These are phyloP conservation scores for Lycopodina hypogea DNA, from an alignment of 37 sponge, comb jelly and placozoan genomes.

Conservation along the genomic window DNA sequence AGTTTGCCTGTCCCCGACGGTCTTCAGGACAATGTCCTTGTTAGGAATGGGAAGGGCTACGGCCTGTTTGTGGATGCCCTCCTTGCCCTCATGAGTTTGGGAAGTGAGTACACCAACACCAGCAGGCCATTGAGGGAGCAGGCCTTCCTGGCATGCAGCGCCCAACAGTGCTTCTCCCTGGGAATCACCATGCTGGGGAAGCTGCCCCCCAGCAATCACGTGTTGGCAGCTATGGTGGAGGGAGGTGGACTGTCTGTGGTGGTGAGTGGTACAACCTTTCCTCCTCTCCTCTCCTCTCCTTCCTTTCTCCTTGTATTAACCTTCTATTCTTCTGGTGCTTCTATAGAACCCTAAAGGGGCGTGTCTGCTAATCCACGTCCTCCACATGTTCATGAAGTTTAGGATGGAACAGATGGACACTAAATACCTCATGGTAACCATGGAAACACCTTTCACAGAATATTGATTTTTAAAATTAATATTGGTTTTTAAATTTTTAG, in stretches of 20 bases:
- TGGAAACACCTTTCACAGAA: no score
- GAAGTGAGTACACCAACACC: slow-evolving; percentile 21
- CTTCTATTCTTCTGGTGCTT: background rate
- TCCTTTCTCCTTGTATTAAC: background rate
- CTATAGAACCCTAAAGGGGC: slow-evolving; percentile 22
- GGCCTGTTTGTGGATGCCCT: slow-evolving; percentile 24
- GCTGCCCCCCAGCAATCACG: slow-evolving; percentile 53
- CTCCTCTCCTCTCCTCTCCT: background rate
- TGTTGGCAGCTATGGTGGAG: slow-evolving; percentile 41
- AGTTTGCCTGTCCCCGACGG: background rate
- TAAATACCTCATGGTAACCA: slow-evolving; percentile 31
- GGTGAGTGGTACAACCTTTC: background rate
- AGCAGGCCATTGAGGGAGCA: slow-evolving; percentile 4
- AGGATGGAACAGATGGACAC: slow-evolving; percentile 47
- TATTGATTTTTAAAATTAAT: no score
- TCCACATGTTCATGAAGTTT: slow-evolving; percentile 26
- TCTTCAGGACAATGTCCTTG: background rate
- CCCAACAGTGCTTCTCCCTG: slow-evolving; percentile 56
- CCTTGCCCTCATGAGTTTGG: slow-evolving; percentile 32
- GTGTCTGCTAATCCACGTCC: slow-evolving; percentile 31
- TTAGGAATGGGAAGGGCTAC: slow-evolving; percentile 24
- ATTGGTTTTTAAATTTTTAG: no score
- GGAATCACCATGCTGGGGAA: slow-evolving; percentile 34
- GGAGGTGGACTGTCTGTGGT: slow-evolving; percentile 23
- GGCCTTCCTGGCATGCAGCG: slow-evolving; percentile 37